Base-by-base conservation (phyloP, 2,113 vertebrate species). In the Rana temporaria region DNA sequence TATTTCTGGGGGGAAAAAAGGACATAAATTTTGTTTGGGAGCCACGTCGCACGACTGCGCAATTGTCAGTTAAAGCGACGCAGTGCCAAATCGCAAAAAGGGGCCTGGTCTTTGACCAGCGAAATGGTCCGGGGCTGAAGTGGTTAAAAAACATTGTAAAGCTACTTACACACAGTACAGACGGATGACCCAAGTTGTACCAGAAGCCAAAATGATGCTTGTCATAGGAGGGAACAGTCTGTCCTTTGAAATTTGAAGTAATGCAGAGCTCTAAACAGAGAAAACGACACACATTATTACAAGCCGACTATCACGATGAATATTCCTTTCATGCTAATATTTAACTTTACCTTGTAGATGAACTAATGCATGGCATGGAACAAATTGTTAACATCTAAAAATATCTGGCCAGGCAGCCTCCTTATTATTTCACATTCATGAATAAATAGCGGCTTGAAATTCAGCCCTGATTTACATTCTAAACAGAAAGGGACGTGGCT, bases 121-220 rank as follows among this genome's bases (percentile, higher is more conserved):
- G n/a, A n/a, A n/a, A n/a, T n/a, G n/a, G n/a, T n/a, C n/a, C n/a
- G n/a, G n/a, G n/a, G n/a, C n/a, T n/a, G n/a, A n/a, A n/a, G n/a
- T n/a, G n/a, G n/a, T n/a, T n/a, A n/a, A n/a, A n/a, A 14, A 2
- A 48, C 42, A 48, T 12, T 14, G 12, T 48, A 48, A 11, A 48
- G 3, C 42, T 14, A 20, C 97, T 96, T 93, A 99, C 98, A 89
- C 98, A 99, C 48, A 99, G 92, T 38, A 98, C 94, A 84, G 91
- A 90, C 0, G 97, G 96, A 87, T 99, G 98, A 71, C 91, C 94
- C 66, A 92, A 59, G 84, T 88, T 88, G 87, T 98, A 96, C 98
- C 98, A 99, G 88, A 96, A 97, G 81, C 92, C 93, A 77, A 99
- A 99, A 88, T 99, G 98, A 89, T 99, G 98, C 30, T 94, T 86